A percentile compares a stretch with the other conserved stretches of the same genome.
phyloP scores from a whole-genome alignment of 2,888 invertebrate species.

The Drosophila barbarae region DNA sequence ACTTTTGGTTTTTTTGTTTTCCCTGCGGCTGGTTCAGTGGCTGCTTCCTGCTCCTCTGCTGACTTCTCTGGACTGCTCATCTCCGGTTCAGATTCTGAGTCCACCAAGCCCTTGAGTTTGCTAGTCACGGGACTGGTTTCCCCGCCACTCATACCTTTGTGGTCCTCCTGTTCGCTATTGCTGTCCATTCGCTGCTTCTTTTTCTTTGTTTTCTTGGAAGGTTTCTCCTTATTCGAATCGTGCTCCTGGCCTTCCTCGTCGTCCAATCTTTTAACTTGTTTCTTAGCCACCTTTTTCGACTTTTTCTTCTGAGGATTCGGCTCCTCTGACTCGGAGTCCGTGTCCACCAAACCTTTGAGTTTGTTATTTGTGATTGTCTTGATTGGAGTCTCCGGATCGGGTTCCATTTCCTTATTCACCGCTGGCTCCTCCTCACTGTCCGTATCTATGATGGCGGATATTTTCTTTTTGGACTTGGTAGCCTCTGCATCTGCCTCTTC shows the following conservation, averaged over 20 bases:
- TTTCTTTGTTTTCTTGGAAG: constrained; percentile 26
- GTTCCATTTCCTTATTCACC: background rate
- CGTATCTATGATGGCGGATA: constrained; percentile 51
- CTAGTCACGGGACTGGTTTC: constrained; percentile 4
- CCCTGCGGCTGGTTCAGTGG: background rate
- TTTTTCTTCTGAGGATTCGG: constrained; percentile 1
- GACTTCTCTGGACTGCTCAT: constrained; percentile 33
- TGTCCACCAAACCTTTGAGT: constrained; percentile 2
- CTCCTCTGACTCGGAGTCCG: constrained; percentile 1
- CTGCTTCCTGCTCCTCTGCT: constrained; percentile 9
- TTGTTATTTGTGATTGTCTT: background rate
- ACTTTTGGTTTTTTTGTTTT: constrained; percentile 50
- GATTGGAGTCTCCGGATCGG: background rate
- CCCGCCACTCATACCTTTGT: background rate
- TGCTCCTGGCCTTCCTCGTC: background rate
- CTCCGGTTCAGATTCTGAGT: constrained; percentile 61
- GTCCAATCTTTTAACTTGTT: background rate
- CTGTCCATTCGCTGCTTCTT: constrained; percentile 37
- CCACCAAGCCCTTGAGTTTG: constrained; percentile 54
- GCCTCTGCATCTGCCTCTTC: background rate
- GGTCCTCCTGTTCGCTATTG: constrained; percentile 10
- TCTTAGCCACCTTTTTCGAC: background rate
- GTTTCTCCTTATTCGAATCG: background rate
- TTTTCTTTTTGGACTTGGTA: constrained; percentile 47
- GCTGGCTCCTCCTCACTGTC: constrained; percentile 60